phyloP scores from a whole-genome alignment of 2,888 invertebrate genomes.

The Torymus auratus region DNA sequence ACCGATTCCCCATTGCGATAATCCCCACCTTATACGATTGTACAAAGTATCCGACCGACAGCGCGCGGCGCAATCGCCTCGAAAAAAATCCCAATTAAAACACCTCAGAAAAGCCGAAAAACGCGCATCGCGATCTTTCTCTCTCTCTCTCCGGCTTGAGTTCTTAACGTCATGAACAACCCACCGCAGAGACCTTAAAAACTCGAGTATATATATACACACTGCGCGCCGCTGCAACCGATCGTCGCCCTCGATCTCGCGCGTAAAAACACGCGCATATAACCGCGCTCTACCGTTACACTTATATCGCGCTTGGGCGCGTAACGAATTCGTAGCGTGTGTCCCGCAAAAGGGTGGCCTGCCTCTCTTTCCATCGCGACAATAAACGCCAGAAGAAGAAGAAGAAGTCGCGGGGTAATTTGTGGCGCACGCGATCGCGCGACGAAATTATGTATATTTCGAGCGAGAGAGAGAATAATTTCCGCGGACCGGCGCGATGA shows the following conservation, averaged over 20 bases:
- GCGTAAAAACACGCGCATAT: conserved; percentile 16
- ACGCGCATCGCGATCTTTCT: conserved; percentile 1
- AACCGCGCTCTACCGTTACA: conserved; percentile 42
- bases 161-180: no score
- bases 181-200: no score
- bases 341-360: conserved; percentile 22
- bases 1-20: no score
- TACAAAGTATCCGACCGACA: no score
- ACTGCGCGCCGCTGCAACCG: conserved; percentile 2
- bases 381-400: conserved; percentile 13
- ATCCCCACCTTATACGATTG: no score
- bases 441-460: conserved; percentile 67
- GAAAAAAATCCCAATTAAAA: no score
- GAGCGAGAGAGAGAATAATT: conserved; percentile 64
- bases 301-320: background rate
- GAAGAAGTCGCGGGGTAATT: conserved; percentile 45
- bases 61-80: no score
- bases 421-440: conserved; percentile 52
- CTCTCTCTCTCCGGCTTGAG: background rate
- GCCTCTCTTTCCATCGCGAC: background rate
- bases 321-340: conserved; percentile 10
- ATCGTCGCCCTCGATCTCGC: conserved; percentile 15
- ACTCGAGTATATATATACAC: no score
- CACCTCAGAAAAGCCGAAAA: no score
- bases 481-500: conserved; percentile 67